Base-by-base conservation (phyloP, 2,797 vertebrate genomes). In the Parotocinclus haroldoi region DNA sequence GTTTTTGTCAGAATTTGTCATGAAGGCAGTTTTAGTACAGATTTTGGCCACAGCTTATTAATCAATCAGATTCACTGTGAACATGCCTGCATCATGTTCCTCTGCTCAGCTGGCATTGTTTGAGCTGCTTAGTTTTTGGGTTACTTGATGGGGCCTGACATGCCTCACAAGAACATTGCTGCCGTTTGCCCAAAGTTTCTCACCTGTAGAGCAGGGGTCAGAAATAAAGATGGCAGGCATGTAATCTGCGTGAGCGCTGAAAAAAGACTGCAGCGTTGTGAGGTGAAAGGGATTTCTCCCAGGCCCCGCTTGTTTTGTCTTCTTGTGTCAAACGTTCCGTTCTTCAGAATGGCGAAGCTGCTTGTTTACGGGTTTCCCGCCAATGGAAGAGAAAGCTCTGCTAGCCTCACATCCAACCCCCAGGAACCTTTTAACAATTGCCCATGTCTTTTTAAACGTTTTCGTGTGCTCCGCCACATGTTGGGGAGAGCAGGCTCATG, bases 261-360 rank as follows among this genome's bases (percentile, higher is more conserved):
- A 74, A 80, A 91, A 93, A 88, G 89, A 88, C 89, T 88, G 91
- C 89, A 90, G 90, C 90, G 86, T 90, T 88, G 79, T 68, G 85
- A 92, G 91, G 89, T 93, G 91, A 94, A 95, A 85, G 93, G 84
- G 92, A 88, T 92, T 92, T 84, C 91, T 92, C 85, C 88, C 91
- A 90, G 92, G 89, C 92, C 88, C 83, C 84, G 91, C 89, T 90
- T 91, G 89, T 92, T 89, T 92, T 93, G 87, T 83, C 87, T 82
- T 75, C 10, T 55, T 50, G 72, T 82, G 80, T 82, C 80, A 82
- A 79, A 78, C 75, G 87, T 88, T 86, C 82, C 86, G 82, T 89
- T 88, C 89, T 90, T 85, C 84, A 72, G 71, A 73, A 81, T 69
- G 68, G 68, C 11, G 68, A 77, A 80, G 73, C 75, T 70, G 65